Evolutionary conservation across 2,113 vertebrate species (phyloP).

Genomic region (Stomatorhinus ivindoensis): DNA sequence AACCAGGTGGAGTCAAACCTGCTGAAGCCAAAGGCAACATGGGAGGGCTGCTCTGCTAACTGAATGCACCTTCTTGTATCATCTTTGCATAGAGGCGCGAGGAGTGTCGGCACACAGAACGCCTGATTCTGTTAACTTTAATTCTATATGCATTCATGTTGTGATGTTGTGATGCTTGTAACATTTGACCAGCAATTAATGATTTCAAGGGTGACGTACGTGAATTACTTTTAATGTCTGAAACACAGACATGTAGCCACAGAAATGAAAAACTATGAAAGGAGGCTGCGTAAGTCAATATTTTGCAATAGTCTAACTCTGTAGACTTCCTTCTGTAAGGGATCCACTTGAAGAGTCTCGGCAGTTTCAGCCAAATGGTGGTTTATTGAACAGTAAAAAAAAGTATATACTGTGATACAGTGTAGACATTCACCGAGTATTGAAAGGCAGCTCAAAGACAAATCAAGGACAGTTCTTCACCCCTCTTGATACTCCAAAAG

Average conservation of each 20-base stretch:
- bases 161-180: background rate
- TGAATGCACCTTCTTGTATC: background rate
- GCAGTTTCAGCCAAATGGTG: too few relatives aligned
- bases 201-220: background rate
- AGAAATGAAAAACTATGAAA: background rate
- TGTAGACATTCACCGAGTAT: too few relatives aligned
- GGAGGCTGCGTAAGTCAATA: background rate
- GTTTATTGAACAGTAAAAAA: too few relatives aligned
- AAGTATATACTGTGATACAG: too few relatives aligned
- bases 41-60: background rate
- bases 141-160: background rate
- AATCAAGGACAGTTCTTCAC: too few relatives aligned
- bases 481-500: too few relatives aligned
- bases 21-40: background rate
- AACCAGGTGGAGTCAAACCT: background rate
- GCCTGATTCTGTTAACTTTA: background rate
- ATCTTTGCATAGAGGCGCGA: background rate
- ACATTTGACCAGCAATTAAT: background rate
- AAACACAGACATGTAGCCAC: background rate
- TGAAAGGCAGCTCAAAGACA: too few relatives aligned
- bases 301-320: background rate
- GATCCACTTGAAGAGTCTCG: too few relatives aligned
- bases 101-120: background rate
- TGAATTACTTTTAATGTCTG: background rate
- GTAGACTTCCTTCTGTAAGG: background rate